A percentile compares a stretch with the other conserved stretches of the same genome.
Conservation (phyloP, 2,888 invertebrate genomes). For the Mythimna impura region DNA sequence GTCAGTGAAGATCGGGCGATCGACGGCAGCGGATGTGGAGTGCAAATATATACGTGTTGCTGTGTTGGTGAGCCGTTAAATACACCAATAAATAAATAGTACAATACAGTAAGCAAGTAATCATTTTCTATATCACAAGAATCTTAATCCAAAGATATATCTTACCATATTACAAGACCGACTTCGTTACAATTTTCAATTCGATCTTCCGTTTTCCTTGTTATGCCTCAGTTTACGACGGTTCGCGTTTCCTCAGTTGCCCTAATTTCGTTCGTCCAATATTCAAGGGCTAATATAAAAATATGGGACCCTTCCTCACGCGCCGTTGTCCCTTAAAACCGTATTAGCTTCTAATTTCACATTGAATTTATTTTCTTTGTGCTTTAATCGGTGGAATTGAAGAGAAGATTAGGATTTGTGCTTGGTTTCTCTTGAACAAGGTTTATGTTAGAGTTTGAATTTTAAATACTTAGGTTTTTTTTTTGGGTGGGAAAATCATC, state of each 20-base stretch:
- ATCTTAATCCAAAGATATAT: not conserved
- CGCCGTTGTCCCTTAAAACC: slow-evolving; percentile 71
- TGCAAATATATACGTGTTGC: too few relatives aligned
- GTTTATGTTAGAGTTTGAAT: not conserved
- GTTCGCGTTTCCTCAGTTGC: slow-evolving; percentile 67
- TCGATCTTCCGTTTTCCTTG: slow-evolving; percentile 65
- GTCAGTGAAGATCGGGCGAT: too few relatives aligned
- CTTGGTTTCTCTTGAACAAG: not conserved
- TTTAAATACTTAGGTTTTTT: too few relatives aligned
- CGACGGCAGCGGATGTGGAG: too few relatives aligned
- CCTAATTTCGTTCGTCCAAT: slow-evolving; percentile 76
- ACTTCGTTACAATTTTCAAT: slow-evolving; percentile 68
- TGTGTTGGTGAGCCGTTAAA: too few relatives aligned
- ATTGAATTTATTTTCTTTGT: slow-evolving; percentile 39
- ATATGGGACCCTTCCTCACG: slow-evolving; percentile 69
- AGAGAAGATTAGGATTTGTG: slow-evolving; percentile 4
- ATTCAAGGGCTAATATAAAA: slow-evolving; percentile 80
- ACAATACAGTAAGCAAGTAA: too few relatives aligned
- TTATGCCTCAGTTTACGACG: slow-evolving; percentile 72
- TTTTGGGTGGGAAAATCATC: too few relatives aligned
- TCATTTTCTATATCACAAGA: not conserved
- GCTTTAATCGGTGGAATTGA: slow-evolving; percentile 14
- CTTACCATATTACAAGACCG: not conserved
- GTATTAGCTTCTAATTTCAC: slow-evolving; percentile 64
- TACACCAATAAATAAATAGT: too few relatives aligned